phyloP scores from a whole-genome alignment of 2,797 vertebrate species.

The Girardinus metallicus region DNA sequence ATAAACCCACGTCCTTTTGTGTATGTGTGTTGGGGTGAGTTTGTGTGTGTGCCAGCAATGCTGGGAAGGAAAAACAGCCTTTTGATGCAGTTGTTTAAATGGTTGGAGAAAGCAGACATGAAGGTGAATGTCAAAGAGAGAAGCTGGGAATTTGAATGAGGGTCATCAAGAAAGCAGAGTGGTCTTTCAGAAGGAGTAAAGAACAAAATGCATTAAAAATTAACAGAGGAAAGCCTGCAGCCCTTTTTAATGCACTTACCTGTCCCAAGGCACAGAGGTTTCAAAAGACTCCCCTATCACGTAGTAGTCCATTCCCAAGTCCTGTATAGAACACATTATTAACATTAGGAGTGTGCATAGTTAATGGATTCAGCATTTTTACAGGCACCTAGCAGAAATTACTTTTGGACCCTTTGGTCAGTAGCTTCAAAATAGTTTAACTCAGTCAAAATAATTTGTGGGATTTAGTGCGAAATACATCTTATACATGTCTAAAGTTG shows the following conservation, averaged over 20 bases:
- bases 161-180: slow-evolving; percentile 14
- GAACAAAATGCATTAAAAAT: slow-evolving; percentile 33
- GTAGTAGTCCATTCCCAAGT: slow-evolving; percentile 96
- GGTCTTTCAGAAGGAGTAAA: slow-evolving; percentile 24
- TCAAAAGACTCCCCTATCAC: slow-evolving; percentile 98
- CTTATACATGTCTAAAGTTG: background rate
- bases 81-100: slow-evolving; percentile 51
- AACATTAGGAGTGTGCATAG: slow-evolving; percentile 20
- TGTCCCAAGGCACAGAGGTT: slow-evolving; percentile 99
- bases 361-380: slow-evolving; percentile 9
- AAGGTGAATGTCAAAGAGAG: slow-evolving; percentile 64
- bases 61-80: slow-evolving; percentile 39
- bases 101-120: slow-evolving; percentile 45
- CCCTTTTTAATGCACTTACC: slow-evolving; percentile 80
- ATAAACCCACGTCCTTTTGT: slow-evolving; percentile 7
- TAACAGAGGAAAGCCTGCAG: slow-evolving; percentile 3
- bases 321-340: slow-evolving; percentile 78
- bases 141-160: slow-evolving; percentile 29
- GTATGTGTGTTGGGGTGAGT: slow-evolving; percentile 4
- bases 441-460: background rate
- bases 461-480: background rate
- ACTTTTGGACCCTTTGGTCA: background rate
- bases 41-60: slow-evolving; percentile 24
- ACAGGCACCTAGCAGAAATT: background rate
- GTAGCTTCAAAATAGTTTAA: background rate